Base-by-base conservation (phyloP, 2,888 invertebrate species). In the Mimachlamys varia region DNA sequence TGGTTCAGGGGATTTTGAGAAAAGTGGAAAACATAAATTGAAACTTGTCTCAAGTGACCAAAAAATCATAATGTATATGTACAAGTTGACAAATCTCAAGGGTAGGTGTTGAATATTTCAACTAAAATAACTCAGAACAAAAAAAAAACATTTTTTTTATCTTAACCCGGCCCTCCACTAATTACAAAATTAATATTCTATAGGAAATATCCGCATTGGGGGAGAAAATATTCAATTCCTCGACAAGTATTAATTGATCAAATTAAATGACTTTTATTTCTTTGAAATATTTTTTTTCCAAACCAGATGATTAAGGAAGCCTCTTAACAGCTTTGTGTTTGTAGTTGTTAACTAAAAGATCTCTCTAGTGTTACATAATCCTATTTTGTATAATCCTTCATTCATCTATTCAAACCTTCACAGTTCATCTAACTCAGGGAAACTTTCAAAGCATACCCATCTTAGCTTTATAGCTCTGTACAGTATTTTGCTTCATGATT, bases 331-430 rank as follows among this genome's bases (percentile, higher is more conserved):
- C 5, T 12, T 0, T 76, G 27, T 12, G 33, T 5, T 76, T 13
- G 76, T 13, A 76, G 76, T 76, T 27, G 76, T 76, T 15, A 76
- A 76, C 76, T 76, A 76, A 76, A 76, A 2, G 76, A 76, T 76
- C 27, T 5, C 12, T 76, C 33, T 76, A 33, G 15, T 27, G 27
- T 76, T 76, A 76, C 27, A 27, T 76, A 76, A 76, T 76, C 33
- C 12, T 5, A 27, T 27, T 33, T 76, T 33, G 33, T 33, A 33
- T 15, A n/a, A 62, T 62, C n/a, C 62, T 62, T 4, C n/a, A 33
- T 27, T 76, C 76, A 76, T 76, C 4, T 33, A 62, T 62, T n/a
- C 33, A 76, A 27, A 58, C n/a, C 15, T 33, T 10, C 27, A 62
- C n/a, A 76, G 33, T 22, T 76, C 76, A 76, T 33, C 33, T 0